phyloP scores from a whole-genome alignment of 2,113 vertebrate species.

The Melanotaenia duboulayi region DNA sequence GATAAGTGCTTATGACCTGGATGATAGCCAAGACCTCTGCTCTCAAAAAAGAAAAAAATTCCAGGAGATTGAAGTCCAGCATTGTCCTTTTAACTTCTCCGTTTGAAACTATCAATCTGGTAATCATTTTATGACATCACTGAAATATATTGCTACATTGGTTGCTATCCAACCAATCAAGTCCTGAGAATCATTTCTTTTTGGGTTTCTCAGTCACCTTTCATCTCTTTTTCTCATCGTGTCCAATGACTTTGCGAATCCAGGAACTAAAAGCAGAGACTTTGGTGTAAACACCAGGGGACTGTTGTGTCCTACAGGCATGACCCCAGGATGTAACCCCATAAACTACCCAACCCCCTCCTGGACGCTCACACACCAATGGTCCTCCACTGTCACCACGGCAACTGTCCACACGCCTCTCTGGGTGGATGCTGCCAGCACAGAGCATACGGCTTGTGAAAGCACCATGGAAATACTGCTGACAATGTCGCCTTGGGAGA shows the following conservation, averaged over 20 bases:
- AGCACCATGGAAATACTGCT: conserved; percentile 87
- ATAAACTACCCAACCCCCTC: conserved; percentile 91
- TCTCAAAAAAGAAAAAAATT: conserved; percentile 9
- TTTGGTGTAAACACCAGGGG: conserved; percentile 97
- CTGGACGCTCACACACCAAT: conserved; percentile 89
- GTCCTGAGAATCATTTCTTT: conserved; percentile 4
- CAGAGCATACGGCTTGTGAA: conserved; percentile 98
- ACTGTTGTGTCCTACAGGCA: conserved; percentile 90
- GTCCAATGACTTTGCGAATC: conserved; percentile 90
- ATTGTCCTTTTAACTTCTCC: conserved; percentile 1
- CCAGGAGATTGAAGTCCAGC: not conserved
- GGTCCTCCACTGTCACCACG: conserved; percentile 97
- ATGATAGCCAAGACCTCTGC: conserved; percentile 17
- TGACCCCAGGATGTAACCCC: conserved; percentile 98
- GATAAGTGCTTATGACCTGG: conserved; percentile 64
- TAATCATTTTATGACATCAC: conserved; percentile 18
- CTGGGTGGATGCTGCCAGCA: conserved; percentile 86
- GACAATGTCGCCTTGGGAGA: conserved; percentile 89
- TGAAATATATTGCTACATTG: conserved; percentile 1
- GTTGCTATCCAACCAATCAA: conserved; percentile 1
- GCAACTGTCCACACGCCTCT: conserved; percentile 92
- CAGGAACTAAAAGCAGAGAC: conserved; percentile 93
- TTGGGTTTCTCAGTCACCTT: not conserved
- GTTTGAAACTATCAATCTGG: not conserved
- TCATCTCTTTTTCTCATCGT: conserved; percentile 24